phyloP scores from a whole-genome alignment of 2,888 invertebrate genomes.

The Amblyjoppa fuscipennis region DNA sequence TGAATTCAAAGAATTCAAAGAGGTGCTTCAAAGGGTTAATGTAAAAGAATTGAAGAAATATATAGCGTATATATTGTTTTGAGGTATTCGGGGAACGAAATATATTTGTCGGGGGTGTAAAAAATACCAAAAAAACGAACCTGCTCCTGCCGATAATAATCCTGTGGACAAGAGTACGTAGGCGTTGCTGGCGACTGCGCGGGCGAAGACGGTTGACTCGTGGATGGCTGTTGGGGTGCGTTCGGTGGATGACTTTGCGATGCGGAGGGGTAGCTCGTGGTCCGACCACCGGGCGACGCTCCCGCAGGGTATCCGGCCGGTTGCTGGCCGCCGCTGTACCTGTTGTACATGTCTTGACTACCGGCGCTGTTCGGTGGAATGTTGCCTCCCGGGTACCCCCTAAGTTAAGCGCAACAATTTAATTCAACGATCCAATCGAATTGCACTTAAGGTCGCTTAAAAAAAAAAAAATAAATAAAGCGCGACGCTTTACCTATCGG shows the following conservation, averaged over 20 bases:
- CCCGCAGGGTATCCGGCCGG: constrained; percentile 79
- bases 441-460: neutral
- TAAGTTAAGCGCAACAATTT: constrained; percentile 66
- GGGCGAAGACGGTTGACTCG: constrained; percentile 92
- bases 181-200: constrained; percentile 90
- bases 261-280: constrained; percentile 87
- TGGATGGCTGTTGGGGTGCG: constrained; percentile 88
- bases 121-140: constrained; percentile 80
- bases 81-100: neutral
- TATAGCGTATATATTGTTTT: neutral
- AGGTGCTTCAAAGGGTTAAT: too few relatives aligned
- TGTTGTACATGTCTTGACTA: constrained; percentile 84
- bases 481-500: constrained; percentile 78
- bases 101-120: neutral
- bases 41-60: too few relatives aligned
- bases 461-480: constrained; percentile 6
- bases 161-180: constrained; percentile 84
- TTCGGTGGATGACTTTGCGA: constrained; percentile 86
- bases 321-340: constrained; percentile 83
- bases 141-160: constrained; percentile 87
- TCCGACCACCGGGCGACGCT: constrained; percentile 80
- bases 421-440: neutral
- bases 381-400: constrained; percentile 83
- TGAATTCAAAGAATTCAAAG: too few relatives aligned
- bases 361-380: constrained; percentile 82